A percentile compares a stretch with the other conserved stretches of the same genome.
Conservation (phyloP, 1,140 invertebrate genomes). For the Platyscapa corneri region DNA sequence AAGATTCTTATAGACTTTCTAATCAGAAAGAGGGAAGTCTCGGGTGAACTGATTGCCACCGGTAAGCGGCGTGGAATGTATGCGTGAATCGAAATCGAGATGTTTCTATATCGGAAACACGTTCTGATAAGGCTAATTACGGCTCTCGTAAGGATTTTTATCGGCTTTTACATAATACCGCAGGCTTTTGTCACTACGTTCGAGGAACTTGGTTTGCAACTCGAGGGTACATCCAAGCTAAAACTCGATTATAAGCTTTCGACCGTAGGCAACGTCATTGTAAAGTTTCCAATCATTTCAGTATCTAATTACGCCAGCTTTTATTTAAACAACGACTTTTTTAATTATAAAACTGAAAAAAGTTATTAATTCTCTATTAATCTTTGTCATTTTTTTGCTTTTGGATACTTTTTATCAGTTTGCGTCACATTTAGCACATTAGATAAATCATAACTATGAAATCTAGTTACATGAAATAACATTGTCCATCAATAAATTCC, state of each 20-base stretch:
- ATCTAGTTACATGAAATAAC: too few species aligned
- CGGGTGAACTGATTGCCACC: background rate
- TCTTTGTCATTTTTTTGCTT: too few species aligned
- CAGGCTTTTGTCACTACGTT: background rate
- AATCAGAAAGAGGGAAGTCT: slow-evolving; percentile 30
- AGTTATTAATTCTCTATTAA: too few species aligned
- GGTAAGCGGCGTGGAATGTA: background rate
- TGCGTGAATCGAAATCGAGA: slow-evolving; percentile 30
- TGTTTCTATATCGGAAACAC: slow-evolving; percentile 22
- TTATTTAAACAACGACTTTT: too few species aligned
- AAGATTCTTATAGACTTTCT: slow-evolving; percentile 44
- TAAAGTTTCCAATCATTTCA: background rate
- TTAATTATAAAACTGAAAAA: too few species aligned
- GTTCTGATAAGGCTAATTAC: slow-evolving; percentile 35
- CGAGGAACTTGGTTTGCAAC: background rate
- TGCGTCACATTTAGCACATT: too few species aligned
- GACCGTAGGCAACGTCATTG: background rate
- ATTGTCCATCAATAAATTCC: too few species aligned
- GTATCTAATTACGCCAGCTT: too few species aligned
- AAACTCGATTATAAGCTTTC: background rate
- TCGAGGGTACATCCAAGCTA: background rate
- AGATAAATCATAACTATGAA: too few species aligned
- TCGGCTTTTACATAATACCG: background rate
- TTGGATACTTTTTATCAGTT: too few species aligned
- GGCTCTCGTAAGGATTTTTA: background rate